Percentiles rank a stretch among this genome's conserved stretches.
phyloP scores from a whole-genome alignment of 2,797 vertebrate species.

The Lepus oiostolus region DNA sequence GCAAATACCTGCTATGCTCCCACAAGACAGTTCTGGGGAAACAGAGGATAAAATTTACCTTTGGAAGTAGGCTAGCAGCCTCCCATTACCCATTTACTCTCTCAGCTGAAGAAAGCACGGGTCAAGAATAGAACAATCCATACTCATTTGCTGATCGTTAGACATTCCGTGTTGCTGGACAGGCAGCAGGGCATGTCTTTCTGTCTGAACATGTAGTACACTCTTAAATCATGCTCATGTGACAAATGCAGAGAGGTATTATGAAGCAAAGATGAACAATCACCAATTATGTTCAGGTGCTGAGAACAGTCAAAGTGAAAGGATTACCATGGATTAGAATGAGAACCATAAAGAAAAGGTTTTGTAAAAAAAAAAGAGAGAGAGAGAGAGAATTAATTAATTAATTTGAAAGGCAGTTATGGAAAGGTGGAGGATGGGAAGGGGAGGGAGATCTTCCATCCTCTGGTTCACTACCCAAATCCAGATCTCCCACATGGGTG shows the following conservation, averaged over 20 bases:
- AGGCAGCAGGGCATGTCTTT: neutral
- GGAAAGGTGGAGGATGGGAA: too few relatives aligned
- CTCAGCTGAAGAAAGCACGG: neutral
- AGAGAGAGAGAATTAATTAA: too few relatives aligned
- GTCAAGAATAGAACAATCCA: neutral
- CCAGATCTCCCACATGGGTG: too few relatives aligned
- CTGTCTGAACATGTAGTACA: neutral
- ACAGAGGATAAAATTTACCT: slow-evolving; percentile 30
- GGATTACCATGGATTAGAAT: neutral
- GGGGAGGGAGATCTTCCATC: too few relatives aligned
- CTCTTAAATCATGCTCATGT: neutral
- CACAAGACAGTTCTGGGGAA: neutral
- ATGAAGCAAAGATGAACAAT: slow-evolving; percentile 21
- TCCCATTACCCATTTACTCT: slow-evolving; percentile 39
- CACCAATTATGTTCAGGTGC: neutral
- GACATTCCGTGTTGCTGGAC: neutral
- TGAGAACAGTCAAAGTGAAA: slow-evolving; percentile 13
- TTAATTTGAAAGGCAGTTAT: too few relatives aligned
- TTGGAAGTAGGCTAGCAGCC: neutral
- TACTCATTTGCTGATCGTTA: slow-evolving; percentile 33
- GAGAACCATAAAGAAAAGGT: neutral
- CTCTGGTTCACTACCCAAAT: too few relatives aligned
- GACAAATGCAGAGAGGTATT: neutral
- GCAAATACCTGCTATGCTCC: neutral
- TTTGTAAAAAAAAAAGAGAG: too few relatives aligned